Conservation (phyloP, 2,797 vertebrate genomes). For the Podargus strigoides region DNA sequence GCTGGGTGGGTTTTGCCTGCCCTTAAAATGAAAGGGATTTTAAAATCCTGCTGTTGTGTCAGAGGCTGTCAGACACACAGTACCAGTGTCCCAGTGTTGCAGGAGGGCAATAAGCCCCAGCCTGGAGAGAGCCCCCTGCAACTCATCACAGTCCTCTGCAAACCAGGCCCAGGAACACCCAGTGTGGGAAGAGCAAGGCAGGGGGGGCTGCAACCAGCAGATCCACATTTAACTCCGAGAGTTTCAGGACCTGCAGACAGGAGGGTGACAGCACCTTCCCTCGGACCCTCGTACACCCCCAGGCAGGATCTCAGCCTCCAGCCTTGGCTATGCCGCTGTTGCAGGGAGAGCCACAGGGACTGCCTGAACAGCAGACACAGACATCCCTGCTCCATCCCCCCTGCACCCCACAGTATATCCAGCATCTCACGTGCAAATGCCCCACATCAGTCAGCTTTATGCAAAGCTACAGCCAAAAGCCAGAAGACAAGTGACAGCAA, state of each 20-base stretch:
- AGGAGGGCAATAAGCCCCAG: background rate
- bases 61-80: background rate
- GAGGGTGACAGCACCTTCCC: background rate
- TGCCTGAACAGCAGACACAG: rapidly evolving
- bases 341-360: background rate
- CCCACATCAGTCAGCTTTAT: background rate
- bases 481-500: background rate
- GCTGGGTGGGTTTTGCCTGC: rapidly evolving
- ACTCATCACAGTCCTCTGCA: background rate
- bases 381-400: background rate
- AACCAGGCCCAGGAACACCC: background rate
- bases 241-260: background rate
- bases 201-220: background rate
- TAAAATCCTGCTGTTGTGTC: rapidly evolving
- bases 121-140: too few relatives aligned
- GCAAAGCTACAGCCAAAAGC: background rate
- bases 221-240: rapidly evolving
- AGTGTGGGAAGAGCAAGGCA: rapidly evolving
- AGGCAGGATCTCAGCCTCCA: background rate
- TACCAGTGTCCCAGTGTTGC: rapidly evolving
- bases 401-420: rapidly evolving
- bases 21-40: background rate
- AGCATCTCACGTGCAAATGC: background rate
- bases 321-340: rapidly evolving
- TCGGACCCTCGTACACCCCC: rapidly evolving